Base-by-base conservation (phyloP, 2,888 invertebrate genomes). In the Hetaerina titia region DNA sequence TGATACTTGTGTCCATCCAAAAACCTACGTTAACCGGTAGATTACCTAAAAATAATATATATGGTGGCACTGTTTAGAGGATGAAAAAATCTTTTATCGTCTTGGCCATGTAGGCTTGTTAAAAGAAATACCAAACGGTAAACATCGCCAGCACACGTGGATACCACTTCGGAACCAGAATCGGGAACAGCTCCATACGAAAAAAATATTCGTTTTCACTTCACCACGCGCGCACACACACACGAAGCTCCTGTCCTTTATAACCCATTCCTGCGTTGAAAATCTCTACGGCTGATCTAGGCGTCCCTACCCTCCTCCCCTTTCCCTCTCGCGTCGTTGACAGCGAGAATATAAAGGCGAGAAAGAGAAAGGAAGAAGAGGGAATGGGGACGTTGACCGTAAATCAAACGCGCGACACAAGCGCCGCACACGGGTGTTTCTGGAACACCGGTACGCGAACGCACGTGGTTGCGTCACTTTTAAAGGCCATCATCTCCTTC, bases 271-370 rank as follows among this genome's bases (percentile, higher is more conserved):
- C 45, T 19, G 64, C 19, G 22, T 90, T 64, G n/a, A 69, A 64
- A 92, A 92, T 92, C 92, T 92, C 92, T 19, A 22, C 56, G 17
- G 64, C 25, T 19, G 92, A 92, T 92, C 92, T 92, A 31, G n/a
- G 31, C n/a, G 15, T 90, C 25, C 31, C 63, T 64, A 15, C 64
- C 56, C 69, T 15, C 31, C 81, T 31, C 31, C 81, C 81, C 31
- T 9, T 22, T 22, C 19, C 69, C 19, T 25, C 81, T 25, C 25
- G 22, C 31, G 81, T 15, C 22, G 92, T 92, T 69, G 69, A 92
- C 92, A 92, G 92, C 45, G 64, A 92, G 17, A 25, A 64, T 81
- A 92, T 69, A 92, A 92, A 69, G 22, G 90, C 69, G 69, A 69
- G 69, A 69, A 22, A 69, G 69, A 63, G 63, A 90, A 63, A 63